Base-by-base conservation (phyloP, 2,888 invertebrate genomes). In the Agrotis ipsilon region DNA sequence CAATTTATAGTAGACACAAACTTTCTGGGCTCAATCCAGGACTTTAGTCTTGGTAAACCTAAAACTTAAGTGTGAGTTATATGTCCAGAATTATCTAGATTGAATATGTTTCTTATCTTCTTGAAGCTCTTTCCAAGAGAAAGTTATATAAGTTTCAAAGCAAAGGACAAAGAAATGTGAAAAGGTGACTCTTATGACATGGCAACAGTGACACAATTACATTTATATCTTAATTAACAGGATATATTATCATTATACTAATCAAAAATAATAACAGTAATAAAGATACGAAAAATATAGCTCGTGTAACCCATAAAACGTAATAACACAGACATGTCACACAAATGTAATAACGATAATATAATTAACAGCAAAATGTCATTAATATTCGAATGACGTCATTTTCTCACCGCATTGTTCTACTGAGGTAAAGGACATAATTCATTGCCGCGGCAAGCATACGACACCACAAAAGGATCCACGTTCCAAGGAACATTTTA, bases 401-500 rank as follows among this genome's bases (percentile, higher is more conserved):
- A 80, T 79, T 60, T 68, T 69, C 70, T 62, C 71, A 77, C 78
- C 66, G 61, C 74, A 73, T 75, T 78, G 75, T 78, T 69, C 67
- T 71, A 54, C 74, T 68, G 75, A 83, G 77, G 83, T 82, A 82
- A 86, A 87, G 86, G 84, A 86, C 84, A 88, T 89, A 90, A 92
- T 90, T 90, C 87, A 92, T 87, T 75, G 82, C 81, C 78, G 78
- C 86, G 81, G 85, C 86, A 85, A 84, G 83, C 79, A 81, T 78
- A 64, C 73, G 72, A 72, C 79, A 81, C 84, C 79, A 87, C 91
- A 90, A 91, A 91, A 90, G 88, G 90, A 87, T 87, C 87, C 88
- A 83, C 86, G 83, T 82, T 85, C 83, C 88, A 73, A 71, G 79
- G 91, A 94, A 94, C 94, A 92, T 94, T 94, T 94, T 94, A 95